These are phyloP conservation scores for Sesia apiformis DNA, from an alignment of 2,888 invertebrate species.

Conservation along the genomic window DNA sequence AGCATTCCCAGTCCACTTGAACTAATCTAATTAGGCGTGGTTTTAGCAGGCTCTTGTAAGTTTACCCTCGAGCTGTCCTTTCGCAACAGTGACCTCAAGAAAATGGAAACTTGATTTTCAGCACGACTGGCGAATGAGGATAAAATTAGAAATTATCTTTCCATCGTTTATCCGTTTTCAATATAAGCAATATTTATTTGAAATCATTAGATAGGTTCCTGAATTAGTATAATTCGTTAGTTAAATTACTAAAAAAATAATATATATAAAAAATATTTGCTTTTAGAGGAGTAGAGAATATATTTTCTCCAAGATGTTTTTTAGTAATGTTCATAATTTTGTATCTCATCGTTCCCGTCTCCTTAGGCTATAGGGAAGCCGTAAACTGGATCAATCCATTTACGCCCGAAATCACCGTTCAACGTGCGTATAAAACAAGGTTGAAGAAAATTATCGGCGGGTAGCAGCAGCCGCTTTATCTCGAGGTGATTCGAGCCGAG, in stretches of 20 bases:
- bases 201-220: conserved; percentile 3
- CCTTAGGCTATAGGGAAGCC: conserved; percentile 14
- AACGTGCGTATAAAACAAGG: conserved; percentile 48
- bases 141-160: conserved; percentile 6
- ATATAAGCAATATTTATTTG: conserved; percentile 1
- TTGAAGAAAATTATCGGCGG: conserved; percentile 52
- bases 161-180: conserved; percentile 3
- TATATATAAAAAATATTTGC: neutral
- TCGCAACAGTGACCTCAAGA: conserved; percentile 6
- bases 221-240: conserved; percentile 4
- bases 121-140: conserved; percentile 1
- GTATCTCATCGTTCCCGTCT: conserved; percentile 3
- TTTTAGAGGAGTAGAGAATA: neutral
- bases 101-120: conserved; percentile 8
- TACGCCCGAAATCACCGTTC: conserved; percentile 40
- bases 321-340: neutral
- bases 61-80: conserved; percentile 8
- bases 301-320: neutral
- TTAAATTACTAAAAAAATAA: conserved; percentile 1
- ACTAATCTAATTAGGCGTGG: conserved; percentile 9
- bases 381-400: conserved; percentile 49
- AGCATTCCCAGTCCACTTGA: conserved; percentile 7
- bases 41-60: conserved; percentile 6
- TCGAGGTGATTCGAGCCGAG: conserved; percentile 34
- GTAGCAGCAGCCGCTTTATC: conserved; percentile 41